Evolutionary conservation across 92 coral and sea anemone species (phyloP).

Genomic region (Epizoanthus illoricatus): DNA sequence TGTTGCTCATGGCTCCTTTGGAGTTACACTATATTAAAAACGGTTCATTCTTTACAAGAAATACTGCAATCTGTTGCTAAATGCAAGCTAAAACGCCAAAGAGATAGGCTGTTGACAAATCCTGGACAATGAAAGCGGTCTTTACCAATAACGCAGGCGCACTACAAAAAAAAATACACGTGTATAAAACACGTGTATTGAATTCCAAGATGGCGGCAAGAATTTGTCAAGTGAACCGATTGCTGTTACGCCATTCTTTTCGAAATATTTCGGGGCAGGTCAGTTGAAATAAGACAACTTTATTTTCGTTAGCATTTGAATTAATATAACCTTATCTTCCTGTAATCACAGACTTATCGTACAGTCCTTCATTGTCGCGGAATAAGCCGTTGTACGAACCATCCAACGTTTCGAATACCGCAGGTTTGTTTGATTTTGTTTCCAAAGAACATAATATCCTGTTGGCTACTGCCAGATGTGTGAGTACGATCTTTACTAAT

Average conservation of each 20-base stretch:
- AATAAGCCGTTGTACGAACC: not conserved
- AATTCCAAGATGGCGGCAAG: constrained; percentile 80
- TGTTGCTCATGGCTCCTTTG: constrained; percentile 73
- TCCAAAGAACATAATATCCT: not conserved
- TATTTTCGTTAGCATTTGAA: not conserved
- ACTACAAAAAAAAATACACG: constrained; percentile 38
- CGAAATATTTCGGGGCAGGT: constrained; percentile 45
- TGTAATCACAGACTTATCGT: constrained; percentile 10
- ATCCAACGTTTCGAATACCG: not conserved
- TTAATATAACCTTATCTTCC: not conserved
- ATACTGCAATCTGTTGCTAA: too few relatives aligned
- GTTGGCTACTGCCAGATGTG: not conserved
- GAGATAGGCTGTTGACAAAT: not conserved
- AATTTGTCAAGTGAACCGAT: constrained; percentile 42
- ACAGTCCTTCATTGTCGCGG: constrained; percentile 4
- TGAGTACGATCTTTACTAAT: not conserved
- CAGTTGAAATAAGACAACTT: not conserved
- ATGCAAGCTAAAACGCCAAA: too few relatives aligned
- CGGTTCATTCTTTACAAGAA: too few relatives aligned
- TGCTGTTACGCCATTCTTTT: constrained; percentile 42
- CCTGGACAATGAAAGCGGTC: constrained; percentile 54
- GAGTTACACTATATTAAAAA: not conserved
- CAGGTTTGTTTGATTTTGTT: constrained; percentile 13
- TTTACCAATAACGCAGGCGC: constrained; percentile 40
- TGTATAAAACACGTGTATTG: constrained; percentile 59